Base-by-base conservation (phyloP, 2,888 invertebrate species). In the Calameuta filiformis region DNA sequence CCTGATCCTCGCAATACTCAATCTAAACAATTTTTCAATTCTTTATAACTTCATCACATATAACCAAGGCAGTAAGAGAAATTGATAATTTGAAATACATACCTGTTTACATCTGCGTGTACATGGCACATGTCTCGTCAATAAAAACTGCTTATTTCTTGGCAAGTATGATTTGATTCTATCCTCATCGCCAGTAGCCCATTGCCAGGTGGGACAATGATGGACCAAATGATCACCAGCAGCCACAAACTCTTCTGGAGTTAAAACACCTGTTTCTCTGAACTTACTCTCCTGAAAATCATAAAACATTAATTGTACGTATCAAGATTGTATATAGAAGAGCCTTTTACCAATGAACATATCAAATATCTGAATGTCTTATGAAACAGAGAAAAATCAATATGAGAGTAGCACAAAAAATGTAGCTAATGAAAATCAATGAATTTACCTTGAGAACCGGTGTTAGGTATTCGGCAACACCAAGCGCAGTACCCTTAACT, bases 201-300 rank as follows among this genome's bases (percentile, higher is more conserved):
- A 99, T 89, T 98, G 97, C 99, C 99, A 99, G 0, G 99, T 99
- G 0, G 99, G 99, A 90, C 99, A 99, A 90, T 99, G 99, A 92
- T 99, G 99, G 0, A 99, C 99, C 78, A 99, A 92, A 92, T 99
- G 99, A 90, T 99, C 99, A 1, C 99, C 99, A 33, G 99, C 99
- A 4, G 97, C 98, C 4, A 99, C 97, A 94, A 99, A 99, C 93
- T 99, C 99, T 91, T 99, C 99, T 1, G 99, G 99, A n/a, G 99
- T 99, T 37, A 99, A 91, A 3, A 99, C 98, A 56, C 99, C 99
- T 23, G 98, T 99, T 92, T 99, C 99, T 85, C 96, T 95, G 92
- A 99, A 99, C 92, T 98, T 98, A 9, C 98, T 98, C 92, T 98
- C 98, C 98, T 98, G 86, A 77, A 80, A 75, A 71, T 69, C 1